These are phyloP conservation scores for Sarcophaga carnaria DNA, from an alignment of 2,888 invertebrate species.

Conservation along the genomic window DNA sequence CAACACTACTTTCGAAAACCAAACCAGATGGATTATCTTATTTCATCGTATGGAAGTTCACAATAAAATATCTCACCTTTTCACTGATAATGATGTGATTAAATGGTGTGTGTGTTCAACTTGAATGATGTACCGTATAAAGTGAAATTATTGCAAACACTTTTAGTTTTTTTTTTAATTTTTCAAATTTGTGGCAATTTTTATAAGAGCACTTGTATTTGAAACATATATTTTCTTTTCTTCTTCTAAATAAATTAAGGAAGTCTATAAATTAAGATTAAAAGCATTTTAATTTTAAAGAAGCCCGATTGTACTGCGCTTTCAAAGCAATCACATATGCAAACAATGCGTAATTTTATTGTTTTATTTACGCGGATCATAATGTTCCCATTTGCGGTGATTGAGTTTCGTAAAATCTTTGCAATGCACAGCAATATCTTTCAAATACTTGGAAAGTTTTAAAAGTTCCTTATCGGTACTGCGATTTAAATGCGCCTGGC, in stretches of 20 bases:
- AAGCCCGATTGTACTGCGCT: not conserved
- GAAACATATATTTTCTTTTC: constrained; percentile 19
- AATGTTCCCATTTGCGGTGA: constrained; percentile 96
- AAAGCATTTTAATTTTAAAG: constrained; percentile 6
- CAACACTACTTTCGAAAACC: too few relatives aligned
- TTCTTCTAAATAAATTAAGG: constrained; percentile 25
- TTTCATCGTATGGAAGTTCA: too few relatives aligned
- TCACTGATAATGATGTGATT: too few relatives aligned
- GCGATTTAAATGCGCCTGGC: constrained; percentile 94
- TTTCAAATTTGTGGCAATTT: constrained; percentile 36
- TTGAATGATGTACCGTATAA: not conserved
- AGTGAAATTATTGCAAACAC: not conserved
- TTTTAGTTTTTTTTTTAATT: constrained; percentile 50
- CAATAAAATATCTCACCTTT: too few relatives aligned
- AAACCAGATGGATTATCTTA: too few relatives aligned
- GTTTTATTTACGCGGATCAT: constrained; percentile 79
- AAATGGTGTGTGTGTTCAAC: too few relatives aligned
- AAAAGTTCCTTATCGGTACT: constrained; percentile 91
- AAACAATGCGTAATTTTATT: not conserved
- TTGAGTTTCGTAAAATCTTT: constrained; percentile 93
- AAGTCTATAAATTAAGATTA: constrained; percentile 1
- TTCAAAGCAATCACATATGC: constrained; percentile 19
- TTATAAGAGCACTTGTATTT: constrained; percentile 62
- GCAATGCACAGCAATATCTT: constrained; percentile 89
- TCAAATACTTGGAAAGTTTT: constrained; percentile 90